Conservation (phyloP, 2,113 vertebrate species). For the Drymodes brunneopygia region DNA sequence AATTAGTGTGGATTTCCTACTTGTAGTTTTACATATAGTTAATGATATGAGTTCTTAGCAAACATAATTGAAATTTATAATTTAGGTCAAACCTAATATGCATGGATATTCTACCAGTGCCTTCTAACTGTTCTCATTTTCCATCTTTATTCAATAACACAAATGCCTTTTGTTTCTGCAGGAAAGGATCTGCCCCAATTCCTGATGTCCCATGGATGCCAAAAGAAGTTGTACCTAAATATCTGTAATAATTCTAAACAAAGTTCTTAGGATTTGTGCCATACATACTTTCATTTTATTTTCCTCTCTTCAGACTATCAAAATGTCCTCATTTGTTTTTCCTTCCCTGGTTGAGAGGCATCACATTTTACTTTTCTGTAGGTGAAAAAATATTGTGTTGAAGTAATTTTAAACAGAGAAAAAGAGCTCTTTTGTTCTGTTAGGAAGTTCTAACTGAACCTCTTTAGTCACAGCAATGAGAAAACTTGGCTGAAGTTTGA, state of each 20-base stretch:
- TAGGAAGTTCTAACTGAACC: background rate
- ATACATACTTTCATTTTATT: background rate
- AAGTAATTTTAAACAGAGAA: background rate
- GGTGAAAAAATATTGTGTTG: background rate
- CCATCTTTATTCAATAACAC: background rate
- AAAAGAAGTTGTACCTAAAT: background rate
- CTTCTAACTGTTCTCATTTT: background rate
- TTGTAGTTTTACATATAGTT: background rate
- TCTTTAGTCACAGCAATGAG: background rate
- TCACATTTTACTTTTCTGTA: background rate
- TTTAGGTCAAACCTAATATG: background rate
- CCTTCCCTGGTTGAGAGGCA: background rate
- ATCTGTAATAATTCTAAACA: background rate
- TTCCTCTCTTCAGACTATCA: background rate
- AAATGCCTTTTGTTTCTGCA: background rate
- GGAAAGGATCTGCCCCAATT: background rate
- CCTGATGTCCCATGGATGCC: background rate
- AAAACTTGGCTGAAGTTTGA: constrained; percentile 34
- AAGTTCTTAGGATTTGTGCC: background rate
- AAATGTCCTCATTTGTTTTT: background rate
- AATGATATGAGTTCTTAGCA: background rate
- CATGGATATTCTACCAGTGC: background rate
- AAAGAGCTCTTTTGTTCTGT: constrained; percentile 17
- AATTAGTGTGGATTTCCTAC: background rate
- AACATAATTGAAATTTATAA: background rate